These are phyloP conservation scores for Gandaritis pyraliata DNA, from an alignment of 2,888 invertebrate species.

Conservation along the genomic window DNA sequence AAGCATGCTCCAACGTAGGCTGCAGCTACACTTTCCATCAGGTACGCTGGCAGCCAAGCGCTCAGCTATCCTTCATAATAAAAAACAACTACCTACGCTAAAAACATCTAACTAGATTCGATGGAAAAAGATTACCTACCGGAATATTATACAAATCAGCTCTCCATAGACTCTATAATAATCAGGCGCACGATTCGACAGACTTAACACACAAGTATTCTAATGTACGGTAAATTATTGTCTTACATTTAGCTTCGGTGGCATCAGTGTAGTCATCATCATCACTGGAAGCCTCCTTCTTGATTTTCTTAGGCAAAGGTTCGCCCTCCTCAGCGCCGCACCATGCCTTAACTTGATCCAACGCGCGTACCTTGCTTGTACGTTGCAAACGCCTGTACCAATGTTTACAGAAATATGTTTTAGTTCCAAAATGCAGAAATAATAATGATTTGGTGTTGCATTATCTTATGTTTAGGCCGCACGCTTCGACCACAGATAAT, in stretches of 20 bases:
- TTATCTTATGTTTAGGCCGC: too few species aligned
- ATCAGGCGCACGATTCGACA: too few species aligned
- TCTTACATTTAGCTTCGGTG: conserved; percentile 61
- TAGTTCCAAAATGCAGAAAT: too few species aligned
- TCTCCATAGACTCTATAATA: conserved; percentile 1
- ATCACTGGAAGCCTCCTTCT: conserved; percentile 81
- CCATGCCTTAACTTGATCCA: conserved; percentile 94
- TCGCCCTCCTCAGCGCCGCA: conserved; percentile 86
- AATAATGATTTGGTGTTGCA: too few species aligned
- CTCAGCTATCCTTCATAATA: too few species aligned
- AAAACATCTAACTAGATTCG: too few species aligned
- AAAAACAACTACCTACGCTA: too few species aligned
- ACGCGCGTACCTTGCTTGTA: conserved; percentile 91
- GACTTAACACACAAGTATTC: neutral
- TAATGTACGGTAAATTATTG: neutral
- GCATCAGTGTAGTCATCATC: conserved; percentile 81
- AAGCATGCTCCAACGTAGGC: too few species aligned
- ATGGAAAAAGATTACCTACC: too few species aligned
- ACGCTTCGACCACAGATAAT: too few species aligned
- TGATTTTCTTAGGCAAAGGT: conserved; percentile 79
- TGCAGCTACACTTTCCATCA: too few species aligned
- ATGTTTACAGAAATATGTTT: neutral
- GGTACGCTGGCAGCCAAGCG: too few species aligned
- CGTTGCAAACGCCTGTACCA: conserved; percentile 86
- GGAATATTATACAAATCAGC: neutral